Evolutionary conservation across 2,113 vertebrate genomes (phyloP).

Genomic region (Tachysurus vachellii): DNA sequence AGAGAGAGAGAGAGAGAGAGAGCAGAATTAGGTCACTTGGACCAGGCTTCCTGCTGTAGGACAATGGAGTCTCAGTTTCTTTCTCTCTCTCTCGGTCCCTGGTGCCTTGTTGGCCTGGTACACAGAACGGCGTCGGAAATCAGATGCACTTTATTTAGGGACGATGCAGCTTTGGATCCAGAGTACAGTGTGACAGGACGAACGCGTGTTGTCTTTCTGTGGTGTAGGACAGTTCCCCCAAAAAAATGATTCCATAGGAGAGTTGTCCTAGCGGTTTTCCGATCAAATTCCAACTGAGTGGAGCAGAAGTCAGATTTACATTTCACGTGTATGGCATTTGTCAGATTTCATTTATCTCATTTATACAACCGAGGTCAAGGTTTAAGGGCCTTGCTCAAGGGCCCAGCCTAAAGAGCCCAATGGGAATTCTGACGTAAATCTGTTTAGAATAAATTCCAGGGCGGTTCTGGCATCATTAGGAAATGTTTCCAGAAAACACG

Average conservation of each 20-base stretch:
- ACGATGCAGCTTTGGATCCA: no score
- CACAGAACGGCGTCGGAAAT: constrained; percentile 35
- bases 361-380: no score
- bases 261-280: neutral
- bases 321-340: neutral
- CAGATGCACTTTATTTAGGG: constrained; percentile 36
- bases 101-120: constrained; percentile 30
- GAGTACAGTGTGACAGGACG: constrained; percentile 2
- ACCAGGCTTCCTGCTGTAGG: constrained; percentile 65
- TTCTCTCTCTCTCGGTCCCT: constrained; percentile 34
- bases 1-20: constrained; percentile 58
- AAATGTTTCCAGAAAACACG: no score
- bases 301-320: neutral
- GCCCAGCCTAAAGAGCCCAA: no score
- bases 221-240: no score
- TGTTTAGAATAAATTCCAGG: no score
- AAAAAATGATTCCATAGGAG: neutral
- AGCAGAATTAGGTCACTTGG: constrained; percentile 74
- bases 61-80: constrained; percentile 63
- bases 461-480: no score
- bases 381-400: no score
- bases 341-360: no score
- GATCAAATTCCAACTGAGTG: neutral
- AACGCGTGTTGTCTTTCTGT: neutral
- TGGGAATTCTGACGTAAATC: no score